Evolutionary conservation across 2,888 invertebrate genomes (phyloP), one percentile per base, ranked within the genome.

Genomic region (Agrilus cyanescens): DNA sequence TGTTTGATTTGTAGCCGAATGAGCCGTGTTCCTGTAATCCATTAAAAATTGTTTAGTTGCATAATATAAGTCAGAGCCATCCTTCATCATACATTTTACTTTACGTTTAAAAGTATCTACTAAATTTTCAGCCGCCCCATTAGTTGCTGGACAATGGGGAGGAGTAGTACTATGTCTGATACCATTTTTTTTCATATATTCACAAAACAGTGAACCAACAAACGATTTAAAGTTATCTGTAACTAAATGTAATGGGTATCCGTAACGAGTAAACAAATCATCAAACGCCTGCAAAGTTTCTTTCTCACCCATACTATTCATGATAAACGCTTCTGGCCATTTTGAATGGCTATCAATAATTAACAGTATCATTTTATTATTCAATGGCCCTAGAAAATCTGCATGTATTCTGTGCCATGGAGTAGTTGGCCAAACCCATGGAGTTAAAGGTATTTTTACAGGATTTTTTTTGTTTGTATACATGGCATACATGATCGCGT

Each of bases 321-420:
- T 47, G 32, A 37, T 14, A 38, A 50, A 36, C 37, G 62, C 55
- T 49, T 67, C 63, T 3, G 58, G 53, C 63, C 62, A 68, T 43
- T 67, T 68, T 0, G 62, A 62, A 43, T 54, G 54, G 8, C 63
- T 55, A 47, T 67, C 66, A 2, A 64, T 54, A 6, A 64, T 45
- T 8, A 66, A 47, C 4, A 66, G 43, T 20, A 60, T 53, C 53
- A 55, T 56, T 12, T 45, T 45, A 5, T 52, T 55, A 4, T 53
- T 32, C 34, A 60, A 46, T 12, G 32, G 38, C 4, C 38, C 43
- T 30, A 43, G 29, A 2, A 33, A 32, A 32, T 44, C 44, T 16
- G 41, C 7, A 38, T 41, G 38, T 13, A 37, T 20, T 13, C 44
- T 30, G 5, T 44, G 37, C 14, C 36, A 41, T 14, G 10, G 15